A percentile compares a stretch with the other conserved stretches of the same genome.
Evolutionary conservation across 2,113 vertebrate genomes (phyloP).

Genomic region (Plectropomus leopardus): DNA sequence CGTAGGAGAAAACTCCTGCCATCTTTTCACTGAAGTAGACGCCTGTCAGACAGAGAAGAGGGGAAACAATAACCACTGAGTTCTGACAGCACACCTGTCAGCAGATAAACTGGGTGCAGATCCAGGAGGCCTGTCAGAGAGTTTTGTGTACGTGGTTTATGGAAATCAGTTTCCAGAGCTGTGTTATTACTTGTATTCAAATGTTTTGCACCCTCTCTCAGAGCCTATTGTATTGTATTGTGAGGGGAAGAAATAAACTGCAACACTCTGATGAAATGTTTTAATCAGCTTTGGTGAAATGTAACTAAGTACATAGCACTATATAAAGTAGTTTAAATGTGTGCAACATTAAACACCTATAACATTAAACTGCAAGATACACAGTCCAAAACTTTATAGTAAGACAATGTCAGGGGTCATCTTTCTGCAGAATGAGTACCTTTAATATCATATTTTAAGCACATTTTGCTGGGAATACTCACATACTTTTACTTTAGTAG

Average conservation of each 20-base stretch:
- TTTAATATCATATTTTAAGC: no score
- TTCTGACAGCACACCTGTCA: slow-evolving; percentile 1
- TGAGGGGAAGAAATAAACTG: background rate
- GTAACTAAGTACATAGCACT: no score
- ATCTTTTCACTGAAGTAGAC: slow-evolving; percentile 79
- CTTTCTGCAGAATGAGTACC: no score
- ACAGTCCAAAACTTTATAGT: no score
- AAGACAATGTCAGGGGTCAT: no score
- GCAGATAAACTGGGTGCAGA: background rate
- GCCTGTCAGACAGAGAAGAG: slow-evolving; percentile 54
- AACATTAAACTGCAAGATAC: no score
- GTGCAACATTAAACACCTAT: no score
- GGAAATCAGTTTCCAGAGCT: slow-evolving; percentile 48
- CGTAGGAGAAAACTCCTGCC: slow-evolving; percentile 89
- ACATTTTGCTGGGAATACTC: no score
- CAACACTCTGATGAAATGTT: background rate
- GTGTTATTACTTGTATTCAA: slow-evolving; percentile 41
- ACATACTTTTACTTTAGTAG: no score
- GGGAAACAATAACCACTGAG: background rate
- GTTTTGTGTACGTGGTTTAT: slow-evolving; percentile 37
- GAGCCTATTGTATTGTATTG: no score
- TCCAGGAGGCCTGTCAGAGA: background rate
- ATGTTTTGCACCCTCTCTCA: slow-evolving; percentile 1
- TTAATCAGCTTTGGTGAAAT: no score
- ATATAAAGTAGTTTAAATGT: no score